Percentiles rank a stretch among this genome's conserved stretches.
Evolutionary conservation across 2,797 vertebrate species (phyloP).

Genomic region (Arnoldichthys spilopterus): DNA sequence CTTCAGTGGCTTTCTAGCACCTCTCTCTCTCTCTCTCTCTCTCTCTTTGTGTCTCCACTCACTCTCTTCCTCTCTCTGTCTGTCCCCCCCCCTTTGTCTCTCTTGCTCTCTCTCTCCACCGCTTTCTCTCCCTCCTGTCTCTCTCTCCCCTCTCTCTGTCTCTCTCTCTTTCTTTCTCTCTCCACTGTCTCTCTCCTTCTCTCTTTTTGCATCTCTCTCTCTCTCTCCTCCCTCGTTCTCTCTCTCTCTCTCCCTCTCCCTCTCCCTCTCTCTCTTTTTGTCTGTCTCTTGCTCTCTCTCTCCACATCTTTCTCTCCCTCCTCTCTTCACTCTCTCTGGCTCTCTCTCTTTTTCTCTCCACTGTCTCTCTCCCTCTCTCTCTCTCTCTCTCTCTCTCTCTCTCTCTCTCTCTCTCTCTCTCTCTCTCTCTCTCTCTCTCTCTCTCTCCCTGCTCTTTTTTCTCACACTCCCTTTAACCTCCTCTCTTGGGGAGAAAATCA

Average conservation of each 20-base stretch:
- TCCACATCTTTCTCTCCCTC: neutral
- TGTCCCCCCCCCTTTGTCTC: neutral
- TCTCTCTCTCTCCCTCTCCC: too few relatives aligned
- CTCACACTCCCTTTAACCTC: neutral
- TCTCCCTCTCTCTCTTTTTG: neutral
- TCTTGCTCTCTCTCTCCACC: too few relatives aligned
- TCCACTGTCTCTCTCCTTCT: too few relatives aligned
- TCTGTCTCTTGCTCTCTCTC: conserved; percentile 38
- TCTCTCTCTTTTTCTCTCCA: too few relatives aligned
- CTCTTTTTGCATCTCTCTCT: too few relatives aligned
- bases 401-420: conserved; percentile 10
- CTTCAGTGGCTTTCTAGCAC: conserved; percentile 73
- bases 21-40: conserved; percentile 38
- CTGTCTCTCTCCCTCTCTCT: too few relatives aligned
- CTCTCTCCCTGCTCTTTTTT: neutral
- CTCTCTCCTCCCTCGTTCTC: too few relatives aligned
- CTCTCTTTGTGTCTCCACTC: conserved; percentile 10
- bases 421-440: neutral
- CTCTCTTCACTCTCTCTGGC: conserved; percentile 55
- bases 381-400: conserved; percentile 23
- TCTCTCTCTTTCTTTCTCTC: too few relatives aligned
- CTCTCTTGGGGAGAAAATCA: conserved; percentile 24
- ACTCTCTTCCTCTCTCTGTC: conserved; percentile 22
- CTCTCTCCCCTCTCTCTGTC: conserved; percentile 50
- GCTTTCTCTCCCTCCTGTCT: neutral